A percentile compares a stretch with the other conserved stretches of the same genome.
Evolutionary conservation across 1,140 invertebrate genomes (phyloP).

Genomic region (Triops longicaudatus): DNA sequence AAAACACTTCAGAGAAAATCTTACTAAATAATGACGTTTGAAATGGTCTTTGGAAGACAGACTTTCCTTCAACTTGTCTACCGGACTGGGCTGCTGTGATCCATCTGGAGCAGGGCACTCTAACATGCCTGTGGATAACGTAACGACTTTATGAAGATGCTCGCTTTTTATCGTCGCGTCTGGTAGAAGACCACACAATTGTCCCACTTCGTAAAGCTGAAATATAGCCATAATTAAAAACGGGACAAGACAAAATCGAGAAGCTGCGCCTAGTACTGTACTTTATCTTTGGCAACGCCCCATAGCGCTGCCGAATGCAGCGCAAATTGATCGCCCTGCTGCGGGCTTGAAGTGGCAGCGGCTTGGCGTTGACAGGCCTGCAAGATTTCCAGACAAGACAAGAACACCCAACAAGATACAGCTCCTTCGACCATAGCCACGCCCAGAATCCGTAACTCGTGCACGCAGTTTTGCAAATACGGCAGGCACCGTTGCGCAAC

Average conservation of each 20-base stretch:
- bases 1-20: constrained; percentile 25
- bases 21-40: constrained; percentile 75
- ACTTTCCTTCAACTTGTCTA: constrained; percentile 80
- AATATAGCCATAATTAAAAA: constrained; percentile 34
- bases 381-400: constrained; percentile 82
- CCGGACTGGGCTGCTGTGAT: constrained; percentile 51
- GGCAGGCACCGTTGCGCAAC: constrained; percentile 73
- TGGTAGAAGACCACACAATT: constrained; percentile 84
- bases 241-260: constrained; percentile 24
- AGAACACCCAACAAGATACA: constrained; percentile 83
- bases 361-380: constrained; percentile 48
- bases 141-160: constrained; percentile 78
- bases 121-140: constrained; percentile 23
- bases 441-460: constrained; percentile 69
- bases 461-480: constrained; percentile 76
- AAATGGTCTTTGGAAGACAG: constrained; percentile 82
- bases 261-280: constrained; percentile 37
- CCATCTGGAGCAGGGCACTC: constrained; percentile 48
- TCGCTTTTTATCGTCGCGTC: constrained; percentile 65
- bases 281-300: constrained; percentile 88
- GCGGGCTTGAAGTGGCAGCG: constrained; percentile 27
- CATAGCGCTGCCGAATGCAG: constrained; percentile 80
- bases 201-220: constrained; percentile 73
- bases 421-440: constrained; percentile 69
- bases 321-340: constrained; percentile 49